These are phyloP conservation scores for Phrynocephalus versicolor DNA, from an alignment of 2,113 vertebrate species.

Conservation along the genomic window DNA sequence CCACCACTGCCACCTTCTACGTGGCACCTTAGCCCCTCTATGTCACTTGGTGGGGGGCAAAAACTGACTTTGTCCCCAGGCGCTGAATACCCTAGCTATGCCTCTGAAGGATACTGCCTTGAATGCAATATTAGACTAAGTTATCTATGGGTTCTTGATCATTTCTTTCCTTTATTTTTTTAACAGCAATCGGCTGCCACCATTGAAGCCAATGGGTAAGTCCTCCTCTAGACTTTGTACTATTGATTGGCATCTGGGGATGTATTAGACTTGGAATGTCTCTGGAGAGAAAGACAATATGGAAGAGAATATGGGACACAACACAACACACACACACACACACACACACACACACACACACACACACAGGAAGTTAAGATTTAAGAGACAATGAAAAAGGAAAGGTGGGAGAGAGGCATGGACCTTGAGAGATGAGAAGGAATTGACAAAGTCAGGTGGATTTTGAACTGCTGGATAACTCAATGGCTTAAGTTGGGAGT, in stretches of 20 bases:
- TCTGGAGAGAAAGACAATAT: not conserved
- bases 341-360: no score
- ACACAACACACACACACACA: no score
- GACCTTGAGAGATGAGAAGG: no score
- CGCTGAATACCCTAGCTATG: no score
- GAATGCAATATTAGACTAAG: not conserved
- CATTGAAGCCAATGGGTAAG: slow-evolving; percentile 72
- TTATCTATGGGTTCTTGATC: no score
- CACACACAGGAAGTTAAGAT: slow-evolving; percentile 33
- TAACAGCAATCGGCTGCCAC: slow-evolving; percentile 60
- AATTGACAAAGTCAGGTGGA: not conserved
- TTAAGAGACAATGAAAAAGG: not conserved
- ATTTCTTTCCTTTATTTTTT: slow-evolving; percentile 56
- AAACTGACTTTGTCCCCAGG: no score
- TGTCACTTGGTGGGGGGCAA: no score
- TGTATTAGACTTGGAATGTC: no score
- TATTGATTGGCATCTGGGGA: not conserved
- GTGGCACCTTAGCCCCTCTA: no score
- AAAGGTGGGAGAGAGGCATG: not conserved
- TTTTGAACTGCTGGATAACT: no score
- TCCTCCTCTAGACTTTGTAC: not conserved
- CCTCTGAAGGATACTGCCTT: not conserved
- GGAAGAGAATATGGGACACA: not conserved
- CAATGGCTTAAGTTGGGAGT: no score
- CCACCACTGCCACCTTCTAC: no score